phyloP scores from a whole-genome alignment of 2,797 vertebrate species.

The Rhinoraja longicauda region DNA sequence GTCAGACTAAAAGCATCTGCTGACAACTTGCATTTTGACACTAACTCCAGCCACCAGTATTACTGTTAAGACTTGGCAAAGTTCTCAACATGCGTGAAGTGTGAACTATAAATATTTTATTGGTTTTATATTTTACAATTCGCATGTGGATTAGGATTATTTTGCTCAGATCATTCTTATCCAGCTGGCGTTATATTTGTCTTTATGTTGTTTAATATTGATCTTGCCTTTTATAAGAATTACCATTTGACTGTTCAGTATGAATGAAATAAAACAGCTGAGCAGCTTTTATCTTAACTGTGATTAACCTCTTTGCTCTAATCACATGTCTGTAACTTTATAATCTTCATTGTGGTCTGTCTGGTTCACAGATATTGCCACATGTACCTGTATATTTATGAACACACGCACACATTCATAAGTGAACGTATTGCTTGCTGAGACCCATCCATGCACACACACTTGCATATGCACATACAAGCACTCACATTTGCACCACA shows the following conservation, averaged over 20 bases:
- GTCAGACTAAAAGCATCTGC: slow-evolving; percentile 4
- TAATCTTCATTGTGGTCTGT: neutral
- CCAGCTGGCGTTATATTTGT: neutral
- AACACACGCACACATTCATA: no score
- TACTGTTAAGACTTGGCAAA: slow-evolving; percentile 8
- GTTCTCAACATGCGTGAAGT: slow-evolving; percentile 1
- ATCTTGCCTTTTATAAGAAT: neutral
- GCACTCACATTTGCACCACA: neutral
- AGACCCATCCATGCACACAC: no score
- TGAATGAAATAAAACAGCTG: neutral
- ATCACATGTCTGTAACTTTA: neutral
- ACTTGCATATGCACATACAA: neutral
- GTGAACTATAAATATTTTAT: slow-evolving; percentile 18
- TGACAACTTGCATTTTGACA: neutral
- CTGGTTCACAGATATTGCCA: neutral
- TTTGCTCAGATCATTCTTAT: neutral
- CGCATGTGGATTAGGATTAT: neutral
- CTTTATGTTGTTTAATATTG: neutral
- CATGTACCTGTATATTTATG: no score
- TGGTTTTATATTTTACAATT: slow-evolving; percentile 13
- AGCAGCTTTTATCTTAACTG: neutral
- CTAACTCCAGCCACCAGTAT: neutral
- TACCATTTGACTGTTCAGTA: neutral
- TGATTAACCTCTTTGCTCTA: neutral
- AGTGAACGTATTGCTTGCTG: no score